These are phyloP conservation scores for Daphoenositta chrysoptera DNA, from an alignment of 2,113 vertebrate genomes.

Conservation along the genomic window DNA sequence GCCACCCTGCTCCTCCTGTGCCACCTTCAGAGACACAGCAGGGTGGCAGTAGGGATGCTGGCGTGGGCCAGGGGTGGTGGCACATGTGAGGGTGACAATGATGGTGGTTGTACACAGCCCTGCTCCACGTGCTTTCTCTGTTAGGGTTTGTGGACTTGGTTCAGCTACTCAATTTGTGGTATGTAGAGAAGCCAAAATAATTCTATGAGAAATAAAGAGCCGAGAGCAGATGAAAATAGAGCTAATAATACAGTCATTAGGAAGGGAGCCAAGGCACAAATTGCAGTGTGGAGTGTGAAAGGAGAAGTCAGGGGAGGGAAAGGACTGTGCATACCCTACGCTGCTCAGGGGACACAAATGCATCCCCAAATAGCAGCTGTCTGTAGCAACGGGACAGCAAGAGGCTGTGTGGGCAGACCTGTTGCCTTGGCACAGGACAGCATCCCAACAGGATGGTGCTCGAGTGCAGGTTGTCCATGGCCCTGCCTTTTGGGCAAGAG, in stretches of 20 bases:
- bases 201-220: conserved; percentile 29
- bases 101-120: background rate
- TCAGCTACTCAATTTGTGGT: conserved; percentile 19
- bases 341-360: background rate
- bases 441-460: background rate
- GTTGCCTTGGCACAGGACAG: background rate
- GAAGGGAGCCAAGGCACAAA: conserved; percentile 50
- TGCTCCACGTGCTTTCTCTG: background rate
- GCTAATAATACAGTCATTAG: conserved; percentile 64
- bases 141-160: background rate
- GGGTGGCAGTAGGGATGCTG: background rate
- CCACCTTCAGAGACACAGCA: background rate
- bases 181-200: conserved; percentile 47
- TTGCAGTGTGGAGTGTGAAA: conserved; percentile 9
- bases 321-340: fast-evolving
- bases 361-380: background rate
- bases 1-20: background rate
- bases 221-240: conserved; percentile 62
- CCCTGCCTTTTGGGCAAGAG: background rate
- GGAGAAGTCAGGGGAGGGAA: background rate
- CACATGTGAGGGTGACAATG: background rate
- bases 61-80: background rate
- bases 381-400: background rate
- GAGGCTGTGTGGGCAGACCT: background rate
- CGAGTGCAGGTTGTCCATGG: background rate